Evolutionary conservation across 2,113 vertebrate species (phyloP), one percentile per base, ranked within the genome.

Genomic region (Zeus faber): DNA sequence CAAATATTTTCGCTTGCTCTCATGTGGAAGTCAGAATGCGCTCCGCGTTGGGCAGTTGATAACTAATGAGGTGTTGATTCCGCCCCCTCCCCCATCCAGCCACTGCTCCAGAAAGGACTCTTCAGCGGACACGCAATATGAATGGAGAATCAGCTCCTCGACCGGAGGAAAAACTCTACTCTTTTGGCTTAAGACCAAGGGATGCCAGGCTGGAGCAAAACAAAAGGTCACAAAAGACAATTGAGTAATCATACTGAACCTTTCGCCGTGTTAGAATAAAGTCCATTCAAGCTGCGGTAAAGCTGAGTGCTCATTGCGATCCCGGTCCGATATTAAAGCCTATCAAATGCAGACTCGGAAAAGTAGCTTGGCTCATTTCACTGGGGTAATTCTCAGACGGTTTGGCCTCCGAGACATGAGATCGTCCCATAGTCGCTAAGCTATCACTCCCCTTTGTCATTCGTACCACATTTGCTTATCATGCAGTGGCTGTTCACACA

Each of bases 381-480:
- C 56, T 24, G 55, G 31, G 50, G 51, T 54, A 58, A n/a, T n/a
- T n/a, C n/a, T n/a, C n/a, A n/a, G n/a, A n/a, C 26, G 66, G 54
- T 52, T 52, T 73, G 62, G 58, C 51, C 54, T 48, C 53, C 51
- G 43, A 40, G 18, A 63, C 62, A 49, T 54, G 64, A 75, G 70
- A 73, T 18, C 31, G 40, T 33, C 24, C 52, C 31, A 31, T 20
- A n/a, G n/a, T 51, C 44, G 56, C 62, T 11, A 35, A 44, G 37
- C 58, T 78, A 65, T 79, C 76, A 70, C 50, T 33, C 55, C 35
- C 24, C 25, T 72, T 79, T 72, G 43, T 66, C 58, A 58, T 68
- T 65, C 62, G 39, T 49, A 65, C 67, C 54, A 68, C 54, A 65
- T 63, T 69, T 72, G 65, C 74, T 62, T 62, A 53, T 11, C 40